Percentiles rank a stretch among this genome's conserved stretches.
These are phyloP conservation scores for Anadara kagoshimensis DNA, from an alignment of 1,140 invertebrate genomes.

Conservation along the genomic window DNA sequence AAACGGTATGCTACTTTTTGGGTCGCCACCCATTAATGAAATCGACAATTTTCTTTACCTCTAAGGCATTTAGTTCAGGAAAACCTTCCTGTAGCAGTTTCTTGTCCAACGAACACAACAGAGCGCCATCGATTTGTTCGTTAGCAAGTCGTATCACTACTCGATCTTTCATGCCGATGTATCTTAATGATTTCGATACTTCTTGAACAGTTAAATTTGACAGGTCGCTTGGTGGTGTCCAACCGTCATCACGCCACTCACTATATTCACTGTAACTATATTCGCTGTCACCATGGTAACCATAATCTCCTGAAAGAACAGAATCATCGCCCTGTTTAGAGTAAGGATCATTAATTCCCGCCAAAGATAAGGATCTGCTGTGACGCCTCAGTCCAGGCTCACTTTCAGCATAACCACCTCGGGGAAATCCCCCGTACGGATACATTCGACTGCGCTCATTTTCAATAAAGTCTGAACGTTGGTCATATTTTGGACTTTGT, in stretches of 20 bases:
- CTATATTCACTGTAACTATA: constrained; percentile 61
- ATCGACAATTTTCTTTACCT: constrained; percentile 70
- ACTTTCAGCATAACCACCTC: constrained; percentile 48
- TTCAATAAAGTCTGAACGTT: too few species aligned
- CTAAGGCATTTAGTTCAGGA: constrained; percentile 68
- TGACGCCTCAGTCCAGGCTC: constrained; percentile 52
- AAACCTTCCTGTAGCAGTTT: constrained; percentile 68
- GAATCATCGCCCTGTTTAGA: constrained; percentile 59
- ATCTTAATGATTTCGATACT: constrained; percentile 64
- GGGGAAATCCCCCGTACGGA: not conserved
- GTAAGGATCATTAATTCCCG: constrained; percentile 51
- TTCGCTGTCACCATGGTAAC: constrained; percentile 64
- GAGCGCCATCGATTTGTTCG: constrained; percentile 70
- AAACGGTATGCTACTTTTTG: constrained; percentile 49
- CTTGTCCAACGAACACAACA: constrained; percentile 63
- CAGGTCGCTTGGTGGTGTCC: constrained; percentile 62
- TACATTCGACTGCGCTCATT: not conserved
- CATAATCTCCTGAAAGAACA: constrained; percentile 65
- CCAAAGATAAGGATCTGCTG: constrained; percentile 43
- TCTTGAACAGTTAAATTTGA: constrained; percentile 59
- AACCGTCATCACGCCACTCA: constrained; percentile 57
- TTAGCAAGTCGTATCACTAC: constrained; percentile 65
- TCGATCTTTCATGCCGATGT: constrained; percentile 70
- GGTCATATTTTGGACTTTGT: too few species aligned
- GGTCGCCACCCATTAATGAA: constrained; percentile 70